Evolutionary conservation across 2,113 vertebrate genomes (phyloP).

Genomic region (Corythoichthys intestinalis): DNA sequence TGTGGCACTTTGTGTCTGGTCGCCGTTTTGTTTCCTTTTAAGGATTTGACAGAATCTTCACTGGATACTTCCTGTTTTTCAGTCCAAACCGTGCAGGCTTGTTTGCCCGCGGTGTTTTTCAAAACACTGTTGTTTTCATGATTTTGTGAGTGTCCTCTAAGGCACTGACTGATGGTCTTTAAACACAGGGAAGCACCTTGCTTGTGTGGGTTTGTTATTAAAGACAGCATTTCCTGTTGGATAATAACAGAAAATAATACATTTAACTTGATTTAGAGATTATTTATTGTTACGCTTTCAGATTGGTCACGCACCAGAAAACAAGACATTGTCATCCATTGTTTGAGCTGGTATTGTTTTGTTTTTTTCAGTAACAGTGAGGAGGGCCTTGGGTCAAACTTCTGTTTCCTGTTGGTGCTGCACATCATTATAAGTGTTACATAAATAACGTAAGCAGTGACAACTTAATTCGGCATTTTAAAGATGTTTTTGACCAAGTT

Average conservation of each 20-base stretch:
- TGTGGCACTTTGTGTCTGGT: constrained; percentile 8
- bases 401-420: constrained; percentile 1
- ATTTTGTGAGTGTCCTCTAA: background rate
- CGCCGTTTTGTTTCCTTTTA: constrained; percentile 15
- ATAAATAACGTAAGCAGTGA: background rate
- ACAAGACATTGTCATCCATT: constrained; percentile 1
- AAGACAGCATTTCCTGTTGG: background rate
- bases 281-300: background rate
- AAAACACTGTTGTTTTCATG: constrained; percentile 2
- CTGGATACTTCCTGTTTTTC: constrained; percentile 28
- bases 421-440: constrained; percentile 8
- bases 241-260: background rate
- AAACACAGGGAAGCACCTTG: background rate
- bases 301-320: background rate
- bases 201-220: constrained; percentile 2
- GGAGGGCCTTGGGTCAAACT: constrained; percentile 3
- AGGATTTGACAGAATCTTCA: constrained; percentile 9
- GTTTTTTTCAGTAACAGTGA: background rate
- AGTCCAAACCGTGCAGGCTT: constrained; percentile 1
- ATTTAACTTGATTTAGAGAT: background rate
- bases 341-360: constrained; percentile 3
- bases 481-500: background rate
- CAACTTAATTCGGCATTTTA: background rate
- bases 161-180: background rate
- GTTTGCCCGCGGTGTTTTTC: constrained; percentile 9